Evolutionary conservation across 2,797 vertebrate genomes (phyloP).

Genomic region (Cynodonichthys magdalenae): DNA sequence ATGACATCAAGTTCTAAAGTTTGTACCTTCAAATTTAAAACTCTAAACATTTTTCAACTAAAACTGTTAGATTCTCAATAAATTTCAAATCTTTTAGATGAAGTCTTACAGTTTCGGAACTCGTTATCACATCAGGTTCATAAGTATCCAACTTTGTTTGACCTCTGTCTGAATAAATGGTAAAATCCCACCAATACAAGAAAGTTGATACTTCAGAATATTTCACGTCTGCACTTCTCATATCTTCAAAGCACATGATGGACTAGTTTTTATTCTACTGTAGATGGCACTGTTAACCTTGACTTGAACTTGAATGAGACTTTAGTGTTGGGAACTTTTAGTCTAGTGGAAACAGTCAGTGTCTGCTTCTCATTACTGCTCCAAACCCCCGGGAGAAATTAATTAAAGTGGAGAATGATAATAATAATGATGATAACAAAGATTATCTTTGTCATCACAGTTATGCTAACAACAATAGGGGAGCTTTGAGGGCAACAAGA

Average conservation of each 20-base stretch:
- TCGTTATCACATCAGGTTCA: neutral
- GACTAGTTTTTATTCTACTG: constrained; percentile 71
- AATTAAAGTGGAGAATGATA: constrained; percentile 74
- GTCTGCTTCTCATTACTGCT: constrained; percentile 76
- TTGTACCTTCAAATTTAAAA: too few relatives aligned
- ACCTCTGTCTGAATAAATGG: neutral
- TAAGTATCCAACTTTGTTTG: neutral
- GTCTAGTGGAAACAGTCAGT: constrained; percentile 29
- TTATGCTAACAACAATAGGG: constrained; percentile 74
- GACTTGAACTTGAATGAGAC: constrained; percentile 52
- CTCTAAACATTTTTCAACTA: too few relatives aligned
- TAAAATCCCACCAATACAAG: neutral
- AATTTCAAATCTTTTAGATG: too few relatives aligned
- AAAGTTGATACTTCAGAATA: neutral
- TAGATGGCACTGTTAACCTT: constrained; percentile 93
- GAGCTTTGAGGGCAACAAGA: constrained; percentile 59
- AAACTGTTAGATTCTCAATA: too few relatives aligned
- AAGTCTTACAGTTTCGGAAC: neutral
- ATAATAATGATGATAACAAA: constrained; percentile 65
- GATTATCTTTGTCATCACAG: constrained; percentile 78
- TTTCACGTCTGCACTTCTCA: neutral
- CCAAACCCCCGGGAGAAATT: constrained; percentile 72
- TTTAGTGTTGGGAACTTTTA: constrained; percentile 24
- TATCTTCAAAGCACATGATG: constrained; percentile 28
- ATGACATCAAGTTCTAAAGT: too few relatives aligned